Percentiles rank a stretch among this genome's conserved stretches.
Conservation (phyloP, 1,140 invertebrate species). For the Pseudobourletiella spinata region DNA sequence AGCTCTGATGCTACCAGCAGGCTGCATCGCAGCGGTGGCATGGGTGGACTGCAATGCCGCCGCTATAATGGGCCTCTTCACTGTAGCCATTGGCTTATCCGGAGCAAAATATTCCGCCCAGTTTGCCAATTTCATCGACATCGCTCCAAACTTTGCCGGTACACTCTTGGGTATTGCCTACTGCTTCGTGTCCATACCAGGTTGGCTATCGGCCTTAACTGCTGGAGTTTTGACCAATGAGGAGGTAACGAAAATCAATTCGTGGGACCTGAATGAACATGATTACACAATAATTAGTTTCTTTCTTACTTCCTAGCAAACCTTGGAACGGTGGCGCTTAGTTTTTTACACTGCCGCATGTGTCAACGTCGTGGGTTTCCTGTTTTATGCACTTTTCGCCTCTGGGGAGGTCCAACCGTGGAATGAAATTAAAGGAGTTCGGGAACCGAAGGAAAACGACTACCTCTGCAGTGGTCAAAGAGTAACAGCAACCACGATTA, state of each 20-base stretch:
- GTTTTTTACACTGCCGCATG: conserved; percentile 47
- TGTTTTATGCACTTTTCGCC: conserved; percentile 43
- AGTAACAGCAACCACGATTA: too few relatives aligned
- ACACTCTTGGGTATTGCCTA: conserved; percentile 45
- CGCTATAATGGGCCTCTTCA: conserved; percentile 59
- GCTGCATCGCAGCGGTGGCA: background rate
- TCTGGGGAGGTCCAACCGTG: conserved; percentile 39
- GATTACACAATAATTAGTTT: too few relatives aligned
- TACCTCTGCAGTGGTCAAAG: too few relatives aligned
- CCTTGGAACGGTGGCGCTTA: conserved; percentile 44
- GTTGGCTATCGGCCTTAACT: conserved; percentile 6
- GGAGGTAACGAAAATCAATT: too few relatives aligned
- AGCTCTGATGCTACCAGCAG: conserved; percentile 41
- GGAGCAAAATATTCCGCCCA: conserved; percentile 50
- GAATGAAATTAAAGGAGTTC: too few relatives aligned
- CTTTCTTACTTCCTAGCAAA: too few relatives aligned
- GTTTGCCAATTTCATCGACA: conserved; percentile 54
- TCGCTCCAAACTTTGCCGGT: conserved; percentile 47
- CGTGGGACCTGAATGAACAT: too few relatives aligned
- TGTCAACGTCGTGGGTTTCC: conserved; percentile 44
- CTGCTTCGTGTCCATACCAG: conserved; percentile 40
- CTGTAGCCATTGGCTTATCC: conserved; percentile 58
- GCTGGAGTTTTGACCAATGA: conserved; percentile 9
- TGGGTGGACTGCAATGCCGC: conserved; percentile 50
- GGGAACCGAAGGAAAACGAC: too few relatives aligned